Evolutionary conservation across 92 coral and sea anemone genomes (phyloP).

Genomic region (Umimayanthus chanpuru): DNA sequence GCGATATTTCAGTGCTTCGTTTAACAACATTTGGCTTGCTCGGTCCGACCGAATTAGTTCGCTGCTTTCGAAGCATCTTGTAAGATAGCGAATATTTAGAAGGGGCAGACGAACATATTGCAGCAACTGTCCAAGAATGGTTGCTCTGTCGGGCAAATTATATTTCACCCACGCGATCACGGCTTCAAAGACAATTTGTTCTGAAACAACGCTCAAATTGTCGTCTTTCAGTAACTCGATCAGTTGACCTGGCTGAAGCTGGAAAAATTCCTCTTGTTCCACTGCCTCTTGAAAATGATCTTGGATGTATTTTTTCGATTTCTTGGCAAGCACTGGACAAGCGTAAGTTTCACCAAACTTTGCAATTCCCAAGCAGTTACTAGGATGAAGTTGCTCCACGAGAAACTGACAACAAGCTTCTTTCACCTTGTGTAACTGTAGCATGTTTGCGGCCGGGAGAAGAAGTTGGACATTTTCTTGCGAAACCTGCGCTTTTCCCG

Average conservation of each 20-base stretch:
- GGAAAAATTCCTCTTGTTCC: slow-evolving; percentile 78
- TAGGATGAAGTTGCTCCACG: slow-evolving; percentile 79
- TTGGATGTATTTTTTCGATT: slow-evolving; percentile 69
- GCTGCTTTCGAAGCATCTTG: slow-evolving; percentile 69
- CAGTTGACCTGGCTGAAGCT: slow-evolving; percentile 63
- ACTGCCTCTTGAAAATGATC: slow-evolving; percentile 80
- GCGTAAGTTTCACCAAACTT: slow-evolving; percentile 89
- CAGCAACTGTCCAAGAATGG: slow-evolving; percentile 68
- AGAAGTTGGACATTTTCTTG: slow-evolving; percentile 85
- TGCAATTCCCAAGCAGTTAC: slow-evolving; percentile 83
- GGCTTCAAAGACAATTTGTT: slow-evolving; percentile 85
- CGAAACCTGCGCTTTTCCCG: slow-evolving; percentile 88
- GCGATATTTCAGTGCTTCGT: slow-evolving; percentile 74
- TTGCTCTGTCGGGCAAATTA: slow-evolving; percentile 64
- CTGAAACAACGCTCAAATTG: slow-evolving; percentile 85
- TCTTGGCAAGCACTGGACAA: slow-evolving; percentile 69
- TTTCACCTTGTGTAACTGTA: slow-evolving; percentile 81
- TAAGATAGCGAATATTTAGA: slow-evolving; percentile 70
- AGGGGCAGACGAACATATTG: slow-evolving; percentile 74
- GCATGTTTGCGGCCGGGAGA: slow-evolving; percentile 97
- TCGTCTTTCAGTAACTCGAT: slow-evolving; percentile 76
- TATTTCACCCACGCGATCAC: slow-evolving; percentile 81
- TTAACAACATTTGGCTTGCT: slow-evolving; percentile 67
- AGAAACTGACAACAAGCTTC: slow-evolving; percentile 89
- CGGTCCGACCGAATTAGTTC: slow-evolving; percentile 79